These are phyloP conservation scores for Melanotaenia boesemani DNA, from an alignment of 2,797 vertebrate genomes.

Conservation along the genomic window DNA sequence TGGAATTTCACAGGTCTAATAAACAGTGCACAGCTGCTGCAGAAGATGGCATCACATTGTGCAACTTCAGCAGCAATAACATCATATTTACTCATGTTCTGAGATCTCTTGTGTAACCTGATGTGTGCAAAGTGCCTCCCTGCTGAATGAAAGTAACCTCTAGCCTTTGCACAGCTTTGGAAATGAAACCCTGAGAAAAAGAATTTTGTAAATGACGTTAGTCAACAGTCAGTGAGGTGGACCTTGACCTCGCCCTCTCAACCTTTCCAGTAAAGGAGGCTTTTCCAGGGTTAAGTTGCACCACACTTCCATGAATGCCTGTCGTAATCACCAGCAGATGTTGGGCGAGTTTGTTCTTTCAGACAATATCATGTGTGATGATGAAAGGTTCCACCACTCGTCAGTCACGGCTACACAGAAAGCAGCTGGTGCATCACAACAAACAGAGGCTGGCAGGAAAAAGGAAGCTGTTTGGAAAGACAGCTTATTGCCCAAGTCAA, in stretches of 20 bases:
- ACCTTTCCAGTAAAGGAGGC: constrained; percentile 58
- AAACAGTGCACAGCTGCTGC: constrained; percentile 43
- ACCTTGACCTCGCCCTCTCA: constrained; percentile 74
- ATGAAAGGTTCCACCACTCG: constrained; percentile 68
- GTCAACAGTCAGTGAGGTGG: constrained; percentile 67
- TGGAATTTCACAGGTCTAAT: constrained; percentile 37
- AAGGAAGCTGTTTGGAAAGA: constrained; percentile 14
- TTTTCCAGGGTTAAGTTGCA: constrained; percentile 60
- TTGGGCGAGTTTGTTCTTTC: constrained; percentile 53
- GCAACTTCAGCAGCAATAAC: constrained; percentile 46
- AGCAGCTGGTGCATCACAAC: constrained; percentile 66
- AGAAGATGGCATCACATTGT: constrained; percentile 50
- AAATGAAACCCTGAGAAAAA: constrained; percentile 73
- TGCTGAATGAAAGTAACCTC: constrained; percentile 45
- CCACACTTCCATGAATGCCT: constrained; percentile 74
- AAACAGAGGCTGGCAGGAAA: constrained; percentile 42
- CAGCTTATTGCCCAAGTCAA: constrained; percentile 10
- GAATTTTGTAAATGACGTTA: constrained; percentile 62
- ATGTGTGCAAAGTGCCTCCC: constrained; percentile 52
- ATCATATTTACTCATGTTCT: constrained; percentile 58
- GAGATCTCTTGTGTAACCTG: constrained; percentile 57
- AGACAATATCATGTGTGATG: constrained; percentile 42
- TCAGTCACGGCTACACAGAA: constrained; percentile 37
- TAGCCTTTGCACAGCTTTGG: constrained; percentile 53
- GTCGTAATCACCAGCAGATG: constrained; percentile 79